Evolutionary conservation across 2,113 vertebrate genomes (phyloP), one percentile per base, ranked within the genome.

Genomic region (Marmota monax): DNA sequence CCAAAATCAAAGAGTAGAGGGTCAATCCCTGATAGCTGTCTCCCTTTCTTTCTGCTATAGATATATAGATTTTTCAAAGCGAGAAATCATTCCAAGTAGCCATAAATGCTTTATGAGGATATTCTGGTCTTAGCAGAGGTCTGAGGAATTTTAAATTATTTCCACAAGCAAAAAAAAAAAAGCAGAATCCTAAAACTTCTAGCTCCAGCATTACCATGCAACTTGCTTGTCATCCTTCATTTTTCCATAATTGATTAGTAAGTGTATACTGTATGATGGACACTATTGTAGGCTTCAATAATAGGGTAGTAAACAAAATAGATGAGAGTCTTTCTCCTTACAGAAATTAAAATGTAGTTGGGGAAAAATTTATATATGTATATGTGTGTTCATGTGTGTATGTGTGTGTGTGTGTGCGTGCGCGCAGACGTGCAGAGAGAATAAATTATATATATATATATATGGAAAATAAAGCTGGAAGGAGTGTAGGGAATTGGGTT

Each of bases 91-190:
- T 73, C 22, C 25, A 42, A 74, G n/a, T 93, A 84, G 18, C 12
- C 14, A 29, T 84, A 72, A 91, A 76, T 90, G 53, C 2, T 69
- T 87, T 22, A 22, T 77, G 37, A 70, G 17, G 58, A 80, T 61
- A 56, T 23, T 86, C 3, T n/a, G 39, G 73, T 88, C 16, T 84
- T 73, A 93, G 27, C 61, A 78, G 25, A 88, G 25, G 39, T 17
- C 32, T 88, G 14, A 58, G 53, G 79, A 78, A 25, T 85, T 82
- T 93, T 45, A 67, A 56, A 13, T 95, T 89, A 18, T 89, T 92
- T 94, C n/a, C 17, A 58, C 10, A 93, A 79, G 69, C 8, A 91
- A 94, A 84, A 51, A 22, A 51, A 22, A 92, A 53, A 29, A 82
- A 73, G n/a, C 22, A 85, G 10, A 76, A 78, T n/a, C 27, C 25